These are phyloP conservation scores for Lepus europaeus DNA, from an alignment of 2,113 vertebrate species.

Conservation along the genomic window DNA sequence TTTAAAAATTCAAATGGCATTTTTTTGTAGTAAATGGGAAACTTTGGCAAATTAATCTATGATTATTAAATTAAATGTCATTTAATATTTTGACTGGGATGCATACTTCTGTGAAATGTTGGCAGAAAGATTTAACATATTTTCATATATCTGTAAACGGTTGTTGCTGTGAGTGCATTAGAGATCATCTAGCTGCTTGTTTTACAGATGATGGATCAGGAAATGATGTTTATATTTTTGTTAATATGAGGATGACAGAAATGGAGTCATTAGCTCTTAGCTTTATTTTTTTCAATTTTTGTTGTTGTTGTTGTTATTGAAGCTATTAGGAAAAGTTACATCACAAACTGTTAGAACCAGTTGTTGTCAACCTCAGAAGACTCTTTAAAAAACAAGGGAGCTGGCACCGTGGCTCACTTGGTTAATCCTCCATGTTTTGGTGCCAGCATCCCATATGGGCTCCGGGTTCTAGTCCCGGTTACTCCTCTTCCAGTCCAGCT, in stretches of 20 bases:
- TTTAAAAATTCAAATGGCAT: not conserved
- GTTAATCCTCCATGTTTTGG: too few relatives aligned
- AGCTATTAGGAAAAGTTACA: not conserved
- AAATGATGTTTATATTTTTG: constrained; percentile 54
- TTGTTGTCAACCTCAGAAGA: not conserved
- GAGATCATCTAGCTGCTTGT: constrained; percentile 1
- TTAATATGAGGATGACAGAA: constrained; percentile 25
- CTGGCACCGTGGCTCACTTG: too few relatives aligned
- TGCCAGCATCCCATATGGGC: too few relatives aligned
- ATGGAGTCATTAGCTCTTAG: not conserved
- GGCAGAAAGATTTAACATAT: not conserved
- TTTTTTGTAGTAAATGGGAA: not conserved
- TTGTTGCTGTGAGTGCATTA: not conserved
- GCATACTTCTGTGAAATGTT: not conserved
- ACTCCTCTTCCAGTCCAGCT: too few relatives aligned
- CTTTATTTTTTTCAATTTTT: not conserved
- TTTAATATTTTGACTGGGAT: not conserved
- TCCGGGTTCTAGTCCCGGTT: too few relatives aligned
- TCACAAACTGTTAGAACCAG: not conserved
- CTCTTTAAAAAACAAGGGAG: too few relatives aligned
- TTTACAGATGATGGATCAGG: constrained; percentile 36
- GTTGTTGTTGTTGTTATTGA: not conserved
- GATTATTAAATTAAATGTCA: constrained; percentile 3
- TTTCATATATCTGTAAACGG: not conserved
- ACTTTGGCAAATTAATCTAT: not conserved